Percentiles rank a stretch among this genome's conserved stretches.
phyloP scores from a whole-genome alignment of 2,113 vertebrate genomes.

The Spermophilus dauricus region DNA sequence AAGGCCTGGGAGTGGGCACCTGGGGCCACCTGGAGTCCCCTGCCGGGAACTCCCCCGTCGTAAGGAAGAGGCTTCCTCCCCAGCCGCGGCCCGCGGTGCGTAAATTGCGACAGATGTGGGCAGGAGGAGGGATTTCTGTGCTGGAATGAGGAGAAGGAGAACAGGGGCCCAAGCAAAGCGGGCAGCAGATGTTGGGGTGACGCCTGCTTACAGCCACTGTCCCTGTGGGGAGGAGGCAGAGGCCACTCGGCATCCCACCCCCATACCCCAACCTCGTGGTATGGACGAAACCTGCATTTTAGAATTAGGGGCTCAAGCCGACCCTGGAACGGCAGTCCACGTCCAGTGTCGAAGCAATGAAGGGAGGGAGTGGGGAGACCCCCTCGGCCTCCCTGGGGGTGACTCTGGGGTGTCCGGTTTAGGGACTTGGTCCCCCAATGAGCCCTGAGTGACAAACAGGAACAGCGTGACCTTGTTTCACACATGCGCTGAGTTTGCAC shows the following conservation, averaged over 20 bases:
- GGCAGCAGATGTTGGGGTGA: constrained; percentile 31
- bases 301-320: not conserved
- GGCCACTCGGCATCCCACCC: not conserved
- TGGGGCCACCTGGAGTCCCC: accelerated
- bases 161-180: not conserved
- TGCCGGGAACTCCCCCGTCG: not conserved
- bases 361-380: accelerated
- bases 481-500: accelerated
- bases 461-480: accelerated
- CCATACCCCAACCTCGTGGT: not conserved
- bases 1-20: not conserved
- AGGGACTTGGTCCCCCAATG: not conserved
- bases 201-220: not conserved
- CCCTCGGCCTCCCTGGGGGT: not conserved
- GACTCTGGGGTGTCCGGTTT: not conserved
- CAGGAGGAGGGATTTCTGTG: constrained; percentile 59
- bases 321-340: accelerated
- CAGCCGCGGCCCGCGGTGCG: not conserved
- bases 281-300: not conserved
- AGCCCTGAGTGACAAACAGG: not conserved
- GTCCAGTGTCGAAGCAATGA: not conserved
- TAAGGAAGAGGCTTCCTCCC: not conserved
- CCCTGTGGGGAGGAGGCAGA: not conserved
- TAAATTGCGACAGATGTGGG: constrained; percentile 65
- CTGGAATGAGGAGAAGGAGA: not conserved